These are phyloP conservation scores for Phenganax marumi DNA, from an alignment of 92 coral and sea anemone genomes.

Conservation along the genomic window DNA sequence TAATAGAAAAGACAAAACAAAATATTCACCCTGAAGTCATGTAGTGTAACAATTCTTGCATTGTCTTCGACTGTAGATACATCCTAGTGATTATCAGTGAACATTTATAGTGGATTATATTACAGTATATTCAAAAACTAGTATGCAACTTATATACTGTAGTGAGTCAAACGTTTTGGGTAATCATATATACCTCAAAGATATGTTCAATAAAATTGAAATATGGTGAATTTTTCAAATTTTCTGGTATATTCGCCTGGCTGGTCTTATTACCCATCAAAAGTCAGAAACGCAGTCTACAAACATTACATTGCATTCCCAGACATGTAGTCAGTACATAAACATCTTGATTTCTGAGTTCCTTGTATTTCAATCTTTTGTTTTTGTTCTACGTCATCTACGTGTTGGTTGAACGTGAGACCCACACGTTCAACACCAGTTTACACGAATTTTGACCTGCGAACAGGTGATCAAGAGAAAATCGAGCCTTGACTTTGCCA, in stretches of 20 bases:
- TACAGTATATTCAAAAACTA: background rate
- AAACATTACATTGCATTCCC: background rate
- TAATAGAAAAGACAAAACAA: background rate
- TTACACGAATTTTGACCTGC: background rate
- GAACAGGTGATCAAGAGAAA: too few relatives aligned
- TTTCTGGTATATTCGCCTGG: conserved; percentile 18
- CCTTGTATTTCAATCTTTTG: background rate
- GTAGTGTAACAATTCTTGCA: background rate
- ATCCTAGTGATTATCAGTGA: background rate
- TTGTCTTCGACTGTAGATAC: conserved; percentile 19
- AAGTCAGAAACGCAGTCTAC: background rate
- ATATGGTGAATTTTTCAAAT: conserved; percentile 23
- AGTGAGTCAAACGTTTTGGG: background rate
- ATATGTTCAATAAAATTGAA: conserved; percentile 21
- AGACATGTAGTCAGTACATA: background rate
- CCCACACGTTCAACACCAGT: background rate
- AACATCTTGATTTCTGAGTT: background rate
- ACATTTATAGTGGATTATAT: background rate
- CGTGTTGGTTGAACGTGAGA: background rate
- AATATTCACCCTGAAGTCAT: conserved; percentile 13
- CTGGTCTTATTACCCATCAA: conserved; percentile 36
- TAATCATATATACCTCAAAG: conserved; percentile 16
- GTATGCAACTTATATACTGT: background rate
- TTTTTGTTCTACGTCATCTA: background rate
- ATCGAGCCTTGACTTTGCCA: too few relatives aligned